Evolutionary conservation across 1,140 invertebrate genomes (phyloP), one percentile per base, ranked within the genome.

Genomic region (Polyergus mexicanus): DNA sequence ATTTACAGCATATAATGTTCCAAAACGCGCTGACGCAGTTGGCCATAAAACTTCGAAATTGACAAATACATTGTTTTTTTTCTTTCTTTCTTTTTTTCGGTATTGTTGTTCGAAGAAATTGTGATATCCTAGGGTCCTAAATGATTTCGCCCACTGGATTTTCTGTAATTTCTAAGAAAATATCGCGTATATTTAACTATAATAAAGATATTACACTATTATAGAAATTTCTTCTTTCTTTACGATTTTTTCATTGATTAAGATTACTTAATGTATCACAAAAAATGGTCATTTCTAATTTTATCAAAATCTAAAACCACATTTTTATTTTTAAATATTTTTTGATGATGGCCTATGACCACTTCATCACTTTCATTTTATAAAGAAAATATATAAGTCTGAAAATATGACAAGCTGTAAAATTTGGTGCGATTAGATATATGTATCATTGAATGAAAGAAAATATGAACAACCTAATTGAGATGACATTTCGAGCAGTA

Each of bases 21-120:
- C 47, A 81, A 81, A 81, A 58, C 16, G 78, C 11, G 78, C 66
- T 71, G 66, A 72, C 68, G 35, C 66, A 72, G 25, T 22, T 60
- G 38, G 38, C 35, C 66, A 41, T 66, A 44, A 81, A 58, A 81
- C 22, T 58, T 58, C 32, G 66, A 71, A 54, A 81, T 72, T 72
- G 78, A 81, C 66, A 72, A 81, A 71, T 81, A 22, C 28, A 72
- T 6, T 44, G 13, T 54, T 16, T 51, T 19, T 51, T 51, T 51
- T 51, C 44, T 47, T 3, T 51, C 19, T 19, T 5, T 47, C 4
- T 47, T 47, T 51, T 4, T 19, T 4, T 51, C 44, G 76, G 22
- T 10, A 51, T 80, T 71, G 44, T 35, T 19, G 13, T 6, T 25
- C 4, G 13, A 6, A 72, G 25, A 54, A 71, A 71, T 35, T 54